These are phyloP conservation scores for Anoplius nigerrimus DNA, from an alignment of 2,888 invertebrate species.

Conservation along the genomic window DNA sequence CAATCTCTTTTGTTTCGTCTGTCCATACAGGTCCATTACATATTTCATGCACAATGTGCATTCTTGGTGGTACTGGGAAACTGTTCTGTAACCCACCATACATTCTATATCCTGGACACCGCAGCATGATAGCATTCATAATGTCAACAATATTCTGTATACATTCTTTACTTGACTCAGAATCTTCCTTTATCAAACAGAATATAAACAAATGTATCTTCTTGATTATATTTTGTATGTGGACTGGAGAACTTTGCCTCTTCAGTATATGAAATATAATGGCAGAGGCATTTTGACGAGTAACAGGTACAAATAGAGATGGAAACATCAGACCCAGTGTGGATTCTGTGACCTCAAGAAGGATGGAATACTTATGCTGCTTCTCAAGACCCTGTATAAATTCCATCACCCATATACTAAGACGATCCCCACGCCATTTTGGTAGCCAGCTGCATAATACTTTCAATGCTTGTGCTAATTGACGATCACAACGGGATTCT, in stretches of 20 bases:
- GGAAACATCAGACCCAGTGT: constrained; percentile 79
- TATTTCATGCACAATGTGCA: constrained; percentile 63
- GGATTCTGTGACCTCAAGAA: constrained; percentile 80
- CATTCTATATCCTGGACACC: constrained; percentile 75
- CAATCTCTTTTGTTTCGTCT: constrained; percentile 38
- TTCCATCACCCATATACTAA: constrained; percentile 82
- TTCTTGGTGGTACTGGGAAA: constrained; percentile 61
- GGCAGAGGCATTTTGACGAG: constrained; percentile 78
- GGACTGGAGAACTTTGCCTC: constrained; percentile 79
- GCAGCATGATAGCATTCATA: constrained; percentile 76
- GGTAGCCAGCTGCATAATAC: constrained; percentile 83
- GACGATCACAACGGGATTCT: constrained; percentile 74
- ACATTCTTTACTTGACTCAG: constrained; percentile 73
- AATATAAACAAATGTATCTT: constrained; percentile 75
- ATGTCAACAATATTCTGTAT: constrained; percentile 81
- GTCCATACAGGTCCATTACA: constrained; percentile 72
- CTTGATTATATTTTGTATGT: constrained; percentile 78
- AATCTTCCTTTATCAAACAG: constrained; percentile 78
- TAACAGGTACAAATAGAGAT: constrained; percentile 77
- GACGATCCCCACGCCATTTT: constrained; percentile 80
- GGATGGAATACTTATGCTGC: constrained; percentile 76
- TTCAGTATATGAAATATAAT: constrained; percentile 82
- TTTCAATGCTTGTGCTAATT: constrained; percentile 80
- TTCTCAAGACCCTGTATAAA: constrained; percentile 81
- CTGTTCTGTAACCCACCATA: constrained; percentile 22